A percentile compares a stretch with the other conserved stretches of the same genome.
Evolutionary conservation across 2,113 vertebrate genomes (phyloP).

Genomic region (Leptobrachium ailaonicum): DNA sequence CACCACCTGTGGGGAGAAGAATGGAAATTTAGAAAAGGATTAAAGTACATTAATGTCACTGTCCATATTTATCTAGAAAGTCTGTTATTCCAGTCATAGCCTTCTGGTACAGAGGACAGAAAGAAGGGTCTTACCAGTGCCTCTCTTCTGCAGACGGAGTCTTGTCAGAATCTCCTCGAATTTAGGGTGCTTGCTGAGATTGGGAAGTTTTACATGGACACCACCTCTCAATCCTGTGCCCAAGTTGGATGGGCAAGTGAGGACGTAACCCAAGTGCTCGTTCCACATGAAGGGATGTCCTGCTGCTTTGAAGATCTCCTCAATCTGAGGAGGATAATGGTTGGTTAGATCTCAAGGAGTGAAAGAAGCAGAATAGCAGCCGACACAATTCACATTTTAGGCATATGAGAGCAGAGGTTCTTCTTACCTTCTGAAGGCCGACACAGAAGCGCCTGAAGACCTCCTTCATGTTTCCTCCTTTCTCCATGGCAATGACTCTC

Average conservation of each 20-base stretch:
- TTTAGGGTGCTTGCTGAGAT: conserved; percentile 91
- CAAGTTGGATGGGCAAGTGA: conserved; percentile 93
- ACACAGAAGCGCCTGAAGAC: conserved; percentile 93
- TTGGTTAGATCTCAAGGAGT: not conserved
- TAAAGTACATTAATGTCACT: no score
- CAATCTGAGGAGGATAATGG: conserved; percentile 71
- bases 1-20: conserved; percentile 73
- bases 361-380: not conserved
- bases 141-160: conserved; percentile 94
- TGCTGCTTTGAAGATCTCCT: conserved; percentile 89
- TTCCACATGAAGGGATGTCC: conserved; percentile 94
- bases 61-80: no score
- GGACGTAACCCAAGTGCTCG: conserved; percentile 88
- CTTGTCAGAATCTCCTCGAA: conserved; percentile 89
- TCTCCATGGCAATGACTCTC: conserved; percentile 94
- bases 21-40: not conserved
- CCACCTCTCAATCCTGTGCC: conserved; percentile 90
- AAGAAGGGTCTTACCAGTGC: conserved; percentile 75
- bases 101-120: not conserved
- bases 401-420: not conserved
- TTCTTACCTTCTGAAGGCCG: conserved; percentile 82
- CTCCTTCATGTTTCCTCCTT: conserved; percentile 94
- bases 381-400: not conserved
- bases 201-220: conserved; percentile 86
- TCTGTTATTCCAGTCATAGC: not conserved